A percentile compares a stretch with the other conserved stretches of the same genome.
Conservation (phyloP, 2,888 invertebrate genomes). For the Polia nebulosa region DNA sequence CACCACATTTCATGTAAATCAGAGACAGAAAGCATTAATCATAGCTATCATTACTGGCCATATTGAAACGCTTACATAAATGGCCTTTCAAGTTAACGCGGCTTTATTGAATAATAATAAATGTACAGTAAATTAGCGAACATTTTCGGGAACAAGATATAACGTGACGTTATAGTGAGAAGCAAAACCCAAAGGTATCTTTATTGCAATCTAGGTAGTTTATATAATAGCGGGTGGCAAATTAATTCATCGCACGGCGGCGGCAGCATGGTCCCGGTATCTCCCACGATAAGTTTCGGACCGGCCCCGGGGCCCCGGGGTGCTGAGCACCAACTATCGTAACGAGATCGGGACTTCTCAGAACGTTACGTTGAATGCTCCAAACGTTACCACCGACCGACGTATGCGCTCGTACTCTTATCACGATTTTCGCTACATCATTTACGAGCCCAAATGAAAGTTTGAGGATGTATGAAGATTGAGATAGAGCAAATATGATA, state of each 20-base stretch:
- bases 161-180: constrained; percentile 73
- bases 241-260: constrained; percentile 88
- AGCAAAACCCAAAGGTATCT: constrained; percentile 79
- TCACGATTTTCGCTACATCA: constrained; percentile 78
- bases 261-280: constrained; percentile 75
- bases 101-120: constrained; percentile 74
- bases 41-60: constrained; percentile 65
- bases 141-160: constrained; percentile 73
- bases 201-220: constrained; percentile 86
- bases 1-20: constrained; percentile 74
- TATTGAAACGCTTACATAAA: constrained; percentile 57
- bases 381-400: constrained; percentile 69
- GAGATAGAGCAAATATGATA: constrained; percentile 64
- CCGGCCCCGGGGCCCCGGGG: constrained; percentile 75
- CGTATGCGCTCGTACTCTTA: constrained; percentile 76
- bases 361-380: constrained; percentile 80
- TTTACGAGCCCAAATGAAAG: constrained; percentile 63
- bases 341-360: constrained; percentile 86
- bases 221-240: constrained; percentile 83
- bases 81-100: constrained; percentile 53
- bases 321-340: constrained; percentile 84
- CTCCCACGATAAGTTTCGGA: constrained; percentile 82
- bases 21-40: constrained; percentile 70
- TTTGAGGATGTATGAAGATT: constrained; percentile 55
- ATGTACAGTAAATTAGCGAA: constrained; percentile 78